phyloP scores from a whole-genome alignment of 2,113 vertebrate species.

The Eretmochelys imbricata region DNA sequence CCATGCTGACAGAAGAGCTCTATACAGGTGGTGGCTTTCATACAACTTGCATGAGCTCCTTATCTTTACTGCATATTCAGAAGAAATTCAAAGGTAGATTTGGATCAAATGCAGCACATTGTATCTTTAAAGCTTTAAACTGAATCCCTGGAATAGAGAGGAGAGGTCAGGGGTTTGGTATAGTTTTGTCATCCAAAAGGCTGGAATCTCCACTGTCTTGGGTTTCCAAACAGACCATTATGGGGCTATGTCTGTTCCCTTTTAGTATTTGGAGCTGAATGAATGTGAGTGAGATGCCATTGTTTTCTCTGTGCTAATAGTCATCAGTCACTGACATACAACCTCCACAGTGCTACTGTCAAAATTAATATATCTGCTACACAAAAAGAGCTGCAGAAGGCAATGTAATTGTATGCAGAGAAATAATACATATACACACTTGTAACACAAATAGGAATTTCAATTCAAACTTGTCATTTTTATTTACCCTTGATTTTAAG shows the following conservation, averaged over 20 bases:
- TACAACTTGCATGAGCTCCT: neutral
- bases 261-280: neutral
- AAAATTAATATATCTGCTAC: neutral
- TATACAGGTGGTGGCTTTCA: neutral
- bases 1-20: neutral
- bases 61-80: neutral
- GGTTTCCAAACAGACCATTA: neutral
- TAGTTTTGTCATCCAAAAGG: neutral
- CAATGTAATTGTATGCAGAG: neutral
- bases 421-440: neutral
- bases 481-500: conserved; percentile 6
- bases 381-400: neutral
- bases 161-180: neutral
- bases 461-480: conserved; percentile 19
- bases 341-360: neutral
- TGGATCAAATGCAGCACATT: neutral
- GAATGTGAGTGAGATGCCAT: neutral
- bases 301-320: neutral
- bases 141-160: neutral
- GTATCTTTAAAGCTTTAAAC: neutral
- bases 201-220: neutral
- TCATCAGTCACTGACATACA: neutral
- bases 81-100: neutral
- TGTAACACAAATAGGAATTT: neutral
- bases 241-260: neutral